Evolutionary conservation across 1,140 invertebrate species (phyloP), one percentile per base, ranked within the genome.

Genomic region (Drosophila biarmipes): DNA sequence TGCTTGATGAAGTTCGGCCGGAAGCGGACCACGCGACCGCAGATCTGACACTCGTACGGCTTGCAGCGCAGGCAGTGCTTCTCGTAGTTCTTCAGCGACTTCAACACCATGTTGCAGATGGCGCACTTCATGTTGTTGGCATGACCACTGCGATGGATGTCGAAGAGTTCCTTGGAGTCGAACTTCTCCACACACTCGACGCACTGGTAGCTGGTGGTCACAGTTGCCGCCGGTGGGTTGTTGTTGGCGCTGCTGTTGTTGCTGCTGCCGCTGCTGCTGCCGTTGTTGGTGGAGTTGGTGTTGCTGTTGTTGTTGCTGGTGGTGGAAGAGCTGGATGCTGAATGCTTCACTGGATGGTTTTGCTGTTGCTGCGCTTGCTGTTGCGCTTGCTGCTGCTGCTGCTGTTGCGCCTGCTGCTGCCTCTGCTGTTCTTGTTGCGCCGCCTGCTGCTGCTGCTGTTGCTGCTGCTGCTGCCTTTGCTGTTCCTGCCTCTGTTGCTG

Each of bases 61-160:
- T 92, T 92, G 69, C 91, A 92, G 19, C 91, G 87, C n/a, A 91
- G 40, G 51, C 91, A 91, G 37, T 92, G 91, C 49, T 92, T 92
- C 61, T 92, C 91, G 24, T 92, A 92, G 62, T 92, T 92, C 40
- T 92, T 92, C 0, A 92, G 29, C 2, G 86, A 91, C 29, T 92
- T 92, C 5, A 92, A 17, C 0, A 92, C 91, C 90, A 92, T 91
- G 38, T 92, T 92, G 49, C 91, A 92, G 31, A 92, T 91, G 76
- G 91, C 90, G 59, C 91, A 92, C 51, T 92, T 92, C 91, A 92
- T 90, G 24, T 92, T 92, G 46, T 92, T 92, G 10, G 90, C 84
- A 59, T 92, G 91, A 0, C 91, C 91, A 31, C 91, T 91, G 35
- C 84, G 78, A 72, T 92, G 91, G 10, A 92, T 91, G 15, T 92